Evolutionary conservation across 2,113 vertebrate species (phyloP), one percentile per base, ranked within the genome.

Genomic region (Proteles cristata): DNA sequence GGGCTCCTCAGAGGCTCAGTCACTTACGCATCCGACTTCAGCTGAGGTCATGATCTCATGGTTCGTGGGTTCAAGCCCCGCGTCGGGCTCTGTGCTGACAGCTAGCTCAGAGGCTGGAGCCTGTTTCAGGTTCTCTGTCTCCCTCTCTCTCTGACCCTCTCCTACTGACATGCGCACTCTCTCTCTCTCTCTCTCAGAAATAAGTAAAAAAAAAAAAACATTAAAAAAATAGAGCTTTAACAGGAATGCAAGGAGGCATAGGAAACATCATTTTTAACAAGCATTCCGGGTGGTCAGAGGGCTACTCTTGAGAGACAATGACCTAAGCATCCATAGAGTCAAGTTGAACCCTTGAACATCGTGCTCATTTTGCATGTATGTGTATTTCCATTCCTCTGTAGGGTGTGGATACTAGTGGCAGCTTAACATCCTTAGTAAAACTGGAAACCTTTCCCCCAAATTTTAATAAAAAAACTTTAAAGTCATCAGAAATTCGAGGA

Each of bases 391-490:
- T 50, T 86, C 92, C 39, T 63, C 19, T 89, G 12, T 50, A 39
- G 15, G 19, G 43, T 33, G 1, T 76, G 2, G 2, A 43, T 86
- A 43, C 4, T 26, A n/a, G 5, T 43, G 45, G 17, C 21, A 88
- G 28, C 23, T 63, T 61, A 11, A 76, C 28, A 12, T 61, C 15
- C 28, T 7, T 1, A 66, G 28, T 25, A 61, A 68, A 96, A 86
- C 7, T 61, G 16, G 15, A 16, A 90, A 31, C 7, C 23, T 28
- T 1, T 4, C 76, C 12, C 68, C 12, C 85, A 69, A 68, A 43
- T 92, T 85, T 96, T 65, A 88, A 65, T 48, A 23, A 94, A 82
- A 55, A 16, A 55, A 53, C 26, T 26, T 74, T 65, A 61, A 95
- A 82, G 33, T 53, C 33, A 50, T 94, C 23, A 87, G 61, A 83